Evolutionary conservation across 2,888 invertebrate genomes (phyloP).

Genomic region (Lydus trimaculatus): DNA sequence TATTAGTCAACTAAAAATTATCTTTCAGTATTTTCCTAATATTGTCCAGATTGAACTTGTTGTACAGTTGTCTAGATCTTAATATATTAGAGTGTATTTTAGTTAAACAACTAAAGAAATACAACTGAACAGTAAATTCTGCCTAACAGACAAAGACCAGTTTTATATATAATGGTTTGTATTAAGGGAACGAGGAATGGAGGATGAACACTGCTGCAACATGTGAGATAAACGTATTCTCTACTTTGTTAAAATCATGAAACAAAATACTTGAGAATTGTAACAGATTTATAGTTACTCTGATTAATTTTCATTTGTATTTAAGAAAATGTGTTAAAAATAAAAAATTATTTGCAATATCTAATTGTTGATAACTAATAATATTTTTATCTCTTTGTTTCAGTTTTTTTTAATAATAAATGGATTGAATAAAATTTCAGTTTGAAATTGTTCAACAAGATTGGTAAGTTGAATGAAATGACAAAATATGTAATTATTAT

Average conservation of each 20-base stretch:
- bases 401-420: slow-evolving; percentile 25
- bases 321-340: background rate
- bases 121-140: slow-evolving; percentile 25
- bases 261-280: slow-evolving; percentile 12
- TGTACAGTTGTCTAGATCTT: background rate
- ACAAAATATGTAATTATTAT: slow-evolving; percentile 21
- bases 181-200: slow-evolving; percentile 34
- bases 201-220: slow-evolving; percentile 34
- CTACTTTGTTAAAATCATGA: slow-evolving; percentile 25
- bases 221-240: slow-evolving; percentile 37
- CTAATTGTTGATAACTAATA: background rate
- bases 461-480: slow-evolving; percentile 28
- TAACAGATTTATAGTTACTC: slow-evolving; percentile 10
- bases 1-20: background rate
- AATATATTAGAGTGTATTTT: slow-evolving; percentile 1
- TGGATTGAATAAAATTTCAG: slow-evolving; percentile 24
- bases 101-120: slow-evolving; percentile 16
- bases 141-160: slow-evolving; percentile 27
- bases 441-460: slow-evolving; percentile 27
- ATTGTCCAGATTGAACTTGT: slow-evolving; percentile 7
- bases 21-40: background rate
- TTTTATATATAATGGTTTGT: slow-evolving; percentile 34
- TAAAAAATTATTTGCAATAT: background rate
- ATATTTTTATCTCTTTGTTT: slow-evolving; percentile 17
- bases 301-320: slow-evolving; percentile 15